Evolutionary conservation across 2,888 invertebrate genomes (phyloP).

Genomic region (Nomada ferruginata): DNA sequence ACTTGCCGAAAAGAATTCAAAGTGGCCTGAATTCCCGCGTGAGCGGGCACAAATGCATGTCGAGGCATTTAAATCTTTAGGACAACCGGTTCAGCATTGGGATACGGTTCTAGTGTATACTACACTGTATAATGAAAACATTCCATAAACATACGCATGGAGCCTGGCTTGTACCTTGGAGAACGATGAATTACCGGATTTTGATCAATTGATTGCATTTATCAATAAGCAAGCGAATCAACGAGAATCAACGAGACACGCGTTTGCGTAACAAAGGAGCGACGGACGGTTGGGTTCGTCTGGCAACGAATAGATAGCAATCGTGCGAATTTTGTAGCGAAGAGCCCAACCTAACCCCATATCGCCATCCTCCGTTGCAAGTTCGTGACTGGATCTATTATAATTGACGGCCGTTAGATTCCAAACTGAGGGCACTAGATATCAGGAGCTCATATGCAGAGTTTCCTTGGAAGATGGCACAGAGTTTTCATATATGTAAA

Average conservation of each 20-base stretch:
- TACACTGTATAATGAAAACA: not conserved
- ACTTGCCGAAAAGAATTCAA: no score
- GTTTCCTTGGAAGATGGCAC: not conserved
- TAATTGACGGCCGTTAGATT: slow-evolving; percentile 77
- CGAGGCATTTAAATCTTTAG: not conserved
- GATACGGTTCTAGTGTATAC: not conserved
- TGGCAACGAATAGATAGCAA: no score
- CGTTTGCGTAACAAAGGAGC: no score
- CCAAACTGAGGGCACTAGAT: slow-evolving; percentile 76
- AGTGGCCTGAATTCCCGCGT: no score
- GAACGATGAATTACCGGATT: not conserved
- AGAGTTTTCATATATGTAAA: not conserved
- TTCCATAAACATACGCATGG: not conserved
- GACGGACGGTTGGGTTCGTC: no score
- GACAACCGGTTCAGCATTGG: not conserved
- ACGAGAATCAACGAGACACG: no score
- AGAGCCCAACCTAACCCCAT: not conserved
- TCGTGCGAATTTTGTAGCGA: no score
- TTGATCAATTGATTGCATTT: not conserved
- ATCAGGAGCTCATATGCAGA: slow-evolving; percentile 74
- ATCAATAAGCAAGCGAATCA: not conserved
- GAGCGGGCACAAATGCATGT: not conserved
- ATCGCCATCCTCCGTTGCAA: not conserved
- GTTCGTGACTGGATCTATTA: slow-evolving; percentile 36
- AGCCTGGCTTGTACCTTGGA: not conserved